Evolutionary conservation across 2,888 invertebrate genomes (phyloP), one percentile per base, ranked within the genome.

Genomic region (Drosophila subquinaria): DNA sequence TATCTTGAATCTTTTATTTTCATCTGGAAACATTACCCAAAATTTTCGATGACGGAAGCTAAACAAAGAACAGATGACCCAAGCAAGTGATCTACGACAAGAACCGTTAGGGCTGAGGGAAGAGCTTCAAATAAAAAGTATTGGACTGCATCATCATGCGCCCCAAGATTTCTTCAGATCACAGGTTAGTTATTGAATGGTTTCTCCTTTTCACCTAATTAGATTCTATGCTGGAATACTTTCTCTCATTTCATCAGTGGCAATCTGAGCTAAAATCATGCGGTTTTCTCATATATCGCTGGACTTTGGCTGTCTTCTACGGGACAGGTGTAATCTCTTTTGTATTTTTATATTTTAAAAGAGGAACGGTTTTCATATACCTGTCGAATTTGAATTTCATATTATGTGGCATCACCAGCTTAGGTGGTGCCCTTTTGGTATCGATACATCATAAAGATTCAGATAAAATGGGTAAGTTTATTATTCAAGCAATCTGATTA

Each of bases 251-350:
- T 27, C 3, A 23, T 6, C 20, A 83, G 80, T 83, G 87, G 87
- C 83, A 87, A 53, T 5, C 53, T 2, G 48, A 38, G 1, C 9
- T n/a, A 0, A 75, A 17, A 4, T 83, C 86, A 0, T 0, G 3
- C 0, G 2, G 9, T 2, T 83, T 68, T 52, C 64, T 86, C 2
- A 10, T 48, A 4, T 83, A 87, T 50, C 80, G 87, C 4, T 84
- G 82, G 73, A 0, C 30, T 0, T 3, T 87, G 33, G 77, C 69
- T 0, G 10, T 17, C 2, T 55, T 75, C n/a, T 81, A 75, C 9
- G 63, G 47, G 0, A 5, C 17, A 0, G 73, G 64, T 0, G 20
- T 59, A 2, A 0, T 57, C 5, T 27, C 17, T 0, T 47, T 59
- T 20, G 0, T 71, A 0, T 6, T 2, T 0, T 4, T 35, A 0